A percentile compares a stretch with the other conserved stretches of the same genome.
phyloP scores from a whole-genome alignment of 2,113 vertebrate species.

The Ailuropoda melanoleuca region DNA sequence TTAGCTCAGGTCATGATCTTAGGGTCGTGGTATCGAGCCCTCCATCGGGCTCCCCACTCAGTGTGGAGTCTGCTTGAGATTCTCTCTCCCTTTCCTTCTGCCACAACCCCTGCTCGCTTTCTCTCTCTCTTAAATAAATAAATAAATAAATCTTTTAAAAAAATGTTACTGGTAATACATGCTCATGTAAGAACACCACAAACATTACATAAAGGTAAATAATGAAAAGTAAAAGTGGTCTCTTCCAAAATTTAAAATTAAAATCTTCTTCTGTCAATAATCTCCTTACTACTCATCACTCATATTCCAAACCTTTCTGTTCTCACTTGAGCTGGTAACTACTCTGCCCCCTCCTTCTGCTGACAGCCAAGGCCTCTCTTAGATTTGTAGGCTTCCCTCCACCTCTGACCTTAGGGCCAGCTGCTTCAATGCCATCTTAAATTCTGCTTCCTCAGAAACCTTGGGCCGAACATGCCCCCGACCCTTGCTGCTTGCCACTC shows the following conservation, averaged over 20 bases:
- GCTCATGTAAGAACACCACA: background rate
- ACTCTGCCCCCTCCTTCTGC: background rate
- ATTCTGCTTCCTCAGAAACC: constrained; percentile 5
- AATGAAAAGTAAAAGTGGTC: constrained; percentile 22
- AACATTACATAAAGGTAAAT: background rate
- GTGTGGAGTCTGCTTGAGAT: background rate
- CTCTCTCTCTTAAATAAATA: background rate
- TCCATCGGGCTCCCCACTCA: background rate
- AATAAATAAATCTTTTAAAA: background rate
- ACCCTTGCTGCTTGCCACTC: background rate
- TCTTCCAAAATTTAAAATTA: background rate
- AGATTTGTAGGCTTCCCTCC: background rate
- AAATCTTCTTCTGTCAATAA: constrained; percentile 6
- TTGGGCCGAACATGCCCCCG: background rate
- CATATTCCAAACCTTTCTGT: background rate
- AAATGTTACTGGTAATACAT: background rate
- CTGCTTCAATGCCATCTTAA: background rate
- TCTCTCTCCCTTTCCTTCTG: background rate
- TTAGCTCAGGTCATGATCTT: background rate
- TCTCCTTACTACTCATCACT: background rate
- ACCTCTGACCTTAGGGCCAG: constrained; percentile 2
- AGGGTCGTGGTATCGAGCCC: background rate
- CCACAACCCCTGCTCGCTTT: background rate
- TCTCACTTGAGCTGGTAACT: background rate
- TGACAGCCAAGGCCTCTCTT: background rate